A percentile compares a stretch with the other conserved stretches of the same genome.
These are phyloP conservation scores for Amitus sp. DNA, from an alignment of 2,888 invertebrate genomes.

Conservation along the genomic window DNA sequence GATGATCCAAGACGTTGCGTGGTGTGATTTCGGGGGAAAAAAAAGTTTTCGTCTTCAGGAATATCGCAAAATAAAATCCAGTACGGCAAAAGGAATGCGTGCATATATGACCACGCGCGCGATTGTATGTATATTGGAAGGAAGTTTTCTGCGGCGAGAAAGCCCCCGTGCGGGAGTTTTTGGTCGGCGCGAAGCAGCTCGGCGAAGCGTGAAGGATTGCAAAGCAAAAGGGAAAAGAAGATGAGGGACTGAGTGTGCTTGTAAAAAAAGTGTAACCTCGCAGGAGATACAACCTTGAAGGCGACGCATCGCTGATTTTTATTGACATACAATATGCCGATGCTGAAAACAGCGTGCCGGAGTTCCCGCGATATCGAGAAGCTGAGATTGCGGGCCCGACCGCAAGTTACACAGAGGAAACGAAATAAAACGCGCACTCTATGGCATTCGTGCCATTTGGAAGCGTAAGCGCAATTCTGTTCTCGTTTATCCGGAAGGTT, in stretches of 20 bases:
- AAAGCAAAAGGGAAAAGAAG: conserved; percentile 15
- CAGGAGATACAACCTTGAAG: conserved; percentile 35
- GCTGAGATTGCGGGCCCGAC: conserved; percentile 37
- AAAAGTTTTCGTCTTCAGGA: not conserved
- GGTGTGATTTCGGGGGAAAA: not conserved
- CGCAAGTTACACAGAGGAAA: conserved; percentile 33
- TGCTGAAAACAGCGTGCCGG: conserved; percentile 24
- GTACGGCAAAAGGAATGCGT: not conserved
- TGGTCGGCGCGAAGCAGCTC: conserved; percentile 35
- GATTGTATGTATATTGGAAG: conserved; percentile 3
- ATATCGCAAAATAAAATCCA: not conserved
- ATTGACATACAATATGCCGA: conserved; percentile 51
- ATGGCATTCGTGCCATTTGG: conserved; percentile 9
- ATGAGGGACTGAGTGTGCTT: conserved; percentile 10
- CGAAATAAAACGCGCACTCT: conserved; percentile 16
- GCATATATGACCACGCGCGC: not conserved
- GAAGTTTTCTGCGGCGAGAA: conserved; percentile 11
- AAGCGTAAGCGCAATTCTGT: conserved; percentile 27
- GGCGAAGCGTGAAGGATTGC: conserved; percentile 43
- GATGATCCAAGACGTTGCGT: not conserved
- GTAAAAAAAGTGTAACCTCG: conserved; percentile 33
- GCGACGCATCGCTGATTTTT: conserved; percentile 49
- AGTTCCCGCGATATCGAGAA: conserved; percentile 30
- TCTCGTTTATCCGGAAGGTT: conserved; percentile 33
- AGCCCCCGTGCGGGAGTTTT: conserved; percentile 23